These are phyloP conservation scores for Molossus molossus DNA, from an alignment of 2,797 vertebrate genomes.

Conservation along the genomic window DNA sequence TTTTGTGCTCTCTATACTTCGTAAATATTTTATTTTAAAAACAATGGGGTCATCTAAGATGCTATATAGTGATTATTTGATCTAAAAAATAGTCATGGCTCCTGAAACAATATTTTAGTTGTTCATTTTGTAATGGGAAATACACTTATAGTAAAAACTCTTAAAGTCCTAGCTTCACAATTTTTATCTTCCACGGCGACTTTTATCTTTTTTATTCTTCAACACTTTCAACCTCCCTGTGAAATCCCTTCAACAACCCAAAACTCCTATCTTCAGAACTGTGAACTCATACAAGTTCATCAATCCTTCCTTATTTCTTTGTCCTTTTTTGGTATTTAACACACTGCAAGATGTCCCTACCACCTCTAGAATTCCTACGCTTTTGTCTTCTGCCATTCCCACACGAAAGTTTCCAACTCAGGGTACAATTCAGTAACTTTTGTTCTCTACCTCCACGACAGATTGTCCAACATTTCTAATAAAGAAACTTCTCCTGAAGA, in stretches of 20 bases:
- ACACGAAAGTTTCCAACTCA: neutral
- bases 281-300: neutral
- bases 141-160: neutral
- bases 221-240: neutral
- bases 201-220: constrained; percentile 11
- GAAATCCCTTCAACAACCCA: neutral
- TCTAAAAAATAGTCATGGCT: neutral
- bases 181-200: neutral
- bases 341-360: neutral
- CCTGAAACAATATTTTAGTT: neutral
- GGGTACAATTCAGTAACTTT: neutral
- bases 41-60: neutral
- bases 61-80: neutral
- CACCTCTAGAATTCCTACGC: neutral
- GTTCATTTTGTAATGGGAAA: neutral
- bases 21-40: constrained; percentile 17
- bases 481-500: constrained; percentile 16
- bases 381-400: neutral
- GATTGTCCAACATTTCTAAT: neutral
- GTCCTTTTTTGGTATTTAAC: neutral
- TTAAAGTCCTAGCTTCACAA: neutral
- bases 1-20: neutral
- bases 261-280: neutral
- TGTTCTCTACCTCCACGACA: neutral
- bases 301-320: neutral